Base-by-base conservation (phyloP, 2,113 vertebrate genomes). In the Siniperca knerii region DNA sequence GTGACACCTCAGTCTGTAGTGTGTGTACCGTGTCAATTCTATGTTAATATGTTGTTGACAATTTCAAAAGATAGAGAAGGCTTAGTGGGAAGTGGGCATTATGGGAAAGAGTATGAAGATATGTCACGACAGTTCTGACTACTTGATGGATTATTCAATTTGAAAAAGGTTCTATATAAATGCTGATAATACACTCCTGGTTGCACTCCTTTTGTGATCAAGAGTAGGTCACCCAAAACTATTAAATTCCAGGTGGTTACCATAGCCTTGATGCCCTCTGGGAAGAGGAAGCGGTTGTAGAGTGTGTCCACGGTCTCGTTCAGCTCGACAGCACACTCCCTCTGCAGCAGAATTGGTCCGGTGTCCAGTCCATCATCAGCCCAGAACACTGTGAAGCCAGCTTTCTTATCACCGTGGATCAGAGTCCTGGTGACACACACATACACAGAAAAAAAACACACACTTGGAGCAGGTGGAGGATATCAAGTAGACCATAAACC, bases 351-450 rank as follows among this genome's bases (percentile, higher is more conserved):
- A 83, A 99, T 96, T 3, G 98, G 98, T 61, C 98, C 98, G 0
- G 98, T 99, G 89, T 99, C 98, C 91, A 99, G 95, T 8, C 98
- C 98, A 21, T 98, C 97, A 67, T 99, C 98, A 16, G 98, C 98
- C 98, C 98, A 99, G 95, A 99, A 99, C 87, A 99, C 90, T 8
- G 97, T 96, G 94, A 99, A 98, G 13, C 98, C 98, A 23, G 97
- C 98, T 87, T 96, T 97, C 90, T 97, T 96, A 86, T 99, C 98
- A 21, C 98, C 98, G 29, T 98, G 96, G 91, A 99, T 99, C 76
- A 99, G 95, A 81, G 98, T 99, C 98, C 98, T 99, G 90, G 40
- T 11, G 52, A 54, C 2, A 89, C 12, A 66, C n/a, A 46, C 33
- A 81, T 10, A 71, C 46, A 73, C 0, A 71, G 5, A 35, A 2